A percentile compares a stretch with the other conserved stretches of the same genome.
These are phyloP conservation scores for Arvicola amphibius DNA, from an alignment of 2,797 vertebrate species.

Conservation along the genomic window DNA sequence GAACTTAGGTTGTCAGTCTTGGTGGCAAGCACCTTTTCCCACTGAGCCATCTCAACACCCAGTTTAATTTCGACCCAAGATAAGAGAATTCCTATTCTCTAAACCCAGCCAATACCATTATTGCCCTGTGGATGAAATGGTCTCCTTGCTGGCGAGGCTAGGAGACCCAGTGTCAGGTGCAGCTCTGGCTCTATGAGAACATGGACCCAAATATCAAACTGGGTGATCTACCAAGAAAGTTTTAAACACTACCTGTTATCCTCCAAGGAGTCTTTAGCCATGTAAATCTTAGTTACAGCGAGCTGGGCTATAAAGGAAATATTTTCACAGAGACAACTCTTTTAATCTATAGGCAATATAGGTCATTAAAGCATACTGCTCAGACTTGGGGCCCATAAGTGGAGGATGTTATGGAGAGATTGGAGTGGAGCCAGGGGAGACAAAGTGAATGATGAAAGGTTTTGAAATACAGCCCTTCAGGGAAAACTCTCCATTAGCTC, in stretches of 20 bases:
- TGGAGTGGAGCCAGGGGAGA: constrained; percentile 72
- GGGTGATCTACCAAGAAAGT: constrained; percentile 58
- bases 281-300: constrained; percentile 68
- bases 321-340: constrained; percentile 76
- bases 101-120: background rate
- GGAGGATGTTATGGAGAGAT: constrained; percentile 58
- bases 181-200: constrained; percentile 32
- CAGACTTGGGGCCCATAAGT: constrained; percentile 58
- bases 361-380: constrained; percentile 71
- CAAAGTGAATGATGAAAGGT: constrained; percentile 64
- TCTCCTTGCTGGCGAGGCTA: background rate
- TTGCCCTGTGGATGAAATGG: background rate
- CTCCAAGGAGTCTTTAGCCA: constrained; percentile 11
- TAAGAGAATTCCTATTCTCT: background rate
- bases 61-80: background rate
- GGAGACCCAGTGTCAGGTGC: constrained; percentile 2
- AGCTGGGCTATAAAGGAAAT: constrained; percentile 69
- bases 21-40: background rate
- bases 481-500: constrained; percentile 63
- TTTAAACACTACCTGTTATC: constrained; percentile 50
- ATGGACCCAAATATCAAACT: background rate
- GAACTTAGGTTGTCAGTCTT: background rate
- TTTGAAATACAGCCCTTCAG: constrained; percentile 78
- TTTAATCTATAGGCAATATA: constrained; percentile 74
- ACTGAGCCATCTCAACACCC: background rate